Evolutionary conservation across 2,888 invertebrate species (phyloP).

Genomic region (Athripsodes cinereus): DNA sequence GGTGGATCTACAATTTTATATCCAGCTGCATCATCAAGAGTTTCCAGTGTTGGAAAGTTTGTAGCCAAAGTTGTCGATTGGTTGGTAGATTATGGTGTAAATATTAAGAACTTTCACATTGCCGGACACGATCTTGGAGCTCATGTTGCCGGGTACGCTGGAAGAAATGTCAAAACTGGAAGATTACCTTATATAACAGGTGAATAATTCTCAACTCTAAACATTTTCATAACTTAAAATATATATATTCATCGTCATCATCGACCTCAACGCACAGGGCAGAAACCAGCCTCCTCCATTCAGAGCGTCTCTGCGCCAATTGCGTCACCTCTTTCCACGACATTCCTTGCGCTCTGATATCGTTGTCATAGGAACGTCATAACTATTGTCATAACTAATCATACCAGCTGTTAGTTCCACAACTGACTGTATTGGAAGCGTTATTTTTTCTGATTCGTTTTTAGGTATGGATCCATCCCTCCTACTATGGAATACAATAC

Average conservation of each 20-base stretch:
- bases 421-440: no score
- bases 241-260: no score
- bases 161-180: slow-evolving; percentile 47
- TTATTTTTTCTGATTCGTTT: no score
- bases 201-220: no score
- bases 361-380: no score
- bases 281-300: no score
- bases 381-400: no score
- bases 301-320: no score
- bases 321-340: no score
- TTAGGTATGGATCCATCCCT: slow-evolving; percentile 20
- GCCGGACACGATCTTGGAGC: slow-evolving; percentile 55
- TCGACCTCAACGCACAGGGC: no score
- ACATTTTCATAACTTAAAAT: no score
- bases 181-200: slow-evolving; percentile 48
- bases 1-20: slow-evolving; percentile 13
- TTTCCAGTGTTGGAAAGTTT: slow-evolving; percentile 9
- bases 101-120: slow-evolving; percentile 38
- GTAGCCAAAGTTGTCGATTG: slow-evolving; percentile 6
- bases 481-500: slow-evolving; percentile 21
- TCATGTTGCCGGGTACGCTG: slow-evolving; percentile 51
- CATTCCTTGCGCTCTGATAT: no score
- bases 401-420: neutral
- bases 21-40: slow-evolving; percentile 13
- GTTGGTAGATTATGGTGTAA: slow-evolving; percentile 5